phyloP scores from a whole-genome alignment of 2,113 vertebrate genomes.

The Campylomormyrus numenius region DNA sequence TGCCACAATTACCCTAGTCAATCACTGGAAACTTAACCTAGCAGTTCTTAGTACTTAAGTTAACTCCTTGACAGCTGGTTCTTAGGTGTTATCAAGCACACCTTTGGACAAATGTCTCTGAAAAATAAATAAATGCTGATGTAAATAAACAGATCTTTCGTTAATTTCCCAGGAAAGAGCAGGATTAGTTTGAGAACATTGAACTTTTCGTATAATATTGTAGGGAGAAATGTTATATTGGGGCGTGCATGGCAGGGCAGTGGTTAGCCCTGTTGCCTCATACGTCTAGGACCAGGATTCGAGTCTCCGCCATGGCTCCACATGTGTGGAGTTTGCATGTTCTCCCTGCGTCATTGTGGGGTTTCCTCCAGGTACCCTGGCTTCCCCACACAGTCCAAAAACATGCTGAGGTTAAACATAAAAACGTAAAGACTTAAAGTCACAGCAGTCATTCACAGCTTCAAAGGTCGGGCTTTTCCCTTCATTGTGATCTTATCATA shows the following conservation, averaged over 20 bases:
- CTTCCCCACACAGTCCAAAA: background rate
- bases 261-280: background rate
- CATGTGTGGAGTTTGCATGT: background rate
- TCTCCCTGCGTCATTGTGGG: background rate
- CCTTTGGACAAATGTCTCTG: background rate
- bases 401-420: background rate
- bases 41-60: background rate
- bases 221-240: background rate
- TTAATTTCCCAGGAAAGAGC: background rate
- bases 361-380: background rate
- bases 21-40: background rate
- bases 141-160: background rate
- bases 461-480: background rate
- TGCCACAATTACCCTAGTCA: background rate
- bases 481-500: background rate
- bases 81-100: background rate
- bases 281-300: background rate
- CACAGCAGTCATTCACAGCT: background rate
- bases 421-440: background rate
- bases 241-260: background rate
- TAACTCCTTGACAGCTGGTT: background rate
- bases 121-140: background rate
- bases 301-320: background rate
- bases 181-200: background rate
- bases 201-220: background rate